These are phyloP conservation scores for Enteromius argenteus DNA, from an alignment of 2,797 vertebrate genomes.

Conservation along the genomic window DNA sequence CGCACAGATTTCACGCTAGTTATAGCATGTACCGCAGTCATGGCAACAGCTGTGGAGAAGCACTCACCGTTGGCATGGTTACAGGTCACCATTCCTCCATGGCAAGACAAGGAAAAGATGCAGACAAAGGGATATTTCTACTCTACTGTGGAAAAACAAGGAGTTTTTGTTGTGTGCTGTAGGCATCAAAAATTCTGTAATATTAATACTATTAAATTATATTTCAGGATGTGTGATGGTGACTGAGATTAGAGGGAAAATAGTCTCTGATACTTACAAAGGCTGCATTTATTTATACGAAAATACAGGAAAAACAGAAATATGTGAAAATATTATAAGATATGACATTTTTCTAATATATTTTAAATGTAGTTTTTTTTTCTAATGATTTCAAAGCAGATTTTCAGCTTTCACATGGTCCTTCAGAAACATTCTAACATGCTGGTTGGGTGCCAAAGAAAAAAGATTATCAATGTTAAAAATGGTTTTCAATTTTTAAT, in stretches of 20 bases:
- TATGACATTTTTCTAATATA: background rate
- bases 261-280: background rate
- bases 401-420: background rate
- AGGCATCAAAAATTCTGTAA: background rate
- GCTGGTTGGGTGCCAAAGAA: background rate
- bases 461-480: background rate
- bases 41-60: slow-evolving; percentile 80
- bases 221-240: background rate
- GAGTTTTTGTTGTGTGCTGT: background rate
- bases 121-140: slow-evolving; percentile 39
- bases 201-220: background rate
- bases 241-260: background rate
- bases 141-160: slow-evolving; percentile 22
- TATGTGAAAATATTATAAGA: background rate
- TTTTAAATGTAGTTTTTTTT: background rate
- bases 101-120: slow-evolving; percentile 53
- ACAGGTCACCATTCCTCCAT: slow-evolving; percentile 75
- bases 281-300: background rate
- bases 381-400: background rate
- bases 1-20: slow-evolving; percentile 56
- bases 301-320: background rate
- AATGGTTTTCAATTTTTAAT: background rate
- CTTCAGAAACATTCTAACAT: background rate
- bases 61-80: slow-evolving; percentile 83
- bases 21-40: slow-evolving; percentile 71